Conservation (phyloP, 2,113 vertebrate genomes). For the Aspiorhynchus laticeps region DNA sequence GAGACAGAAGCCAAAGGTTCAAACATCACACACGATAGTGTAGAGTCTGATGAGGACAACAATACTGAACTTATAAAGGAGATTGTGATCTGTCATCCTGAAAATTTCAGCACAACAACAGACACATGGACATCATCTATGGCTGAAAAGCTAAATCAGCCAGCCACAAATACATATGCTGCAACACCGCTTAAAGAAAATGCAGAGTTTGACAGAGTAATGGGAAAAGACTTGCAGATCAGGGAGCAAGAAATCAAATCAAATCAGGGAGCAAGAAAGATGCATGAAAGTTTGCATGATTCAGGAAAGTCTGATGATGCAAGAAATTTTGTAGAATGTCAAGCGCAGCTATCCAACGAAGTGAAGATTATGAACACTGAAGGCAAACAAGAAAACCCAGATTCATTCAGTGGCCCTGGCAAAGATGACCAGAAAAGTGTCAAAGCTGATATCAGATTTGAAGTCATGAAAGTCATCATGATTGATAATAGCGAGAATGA, state of each 20-base stretch:
- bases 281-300: neutral
- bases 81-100: constrained; percentile 48
- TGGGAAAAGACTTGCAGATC: constrained; percentile 47
- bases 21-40: constrained; percentile 63
- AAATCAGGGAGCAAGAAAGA: constrained; percentile 42
- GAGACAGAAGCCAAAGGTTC: constrained; percentile 65
- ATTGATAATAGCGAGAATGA: constrained; percentile 45
- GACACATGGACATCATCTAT: constrained; percentile 29
- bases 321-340: too few relatives aligned
- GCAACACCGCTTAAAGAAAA: constrained; percentile 50
- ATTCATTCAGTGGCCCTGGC: constrained; percentile 67
- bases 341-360: constrained; percentile 53
- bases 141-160: constrained; percentile 34
- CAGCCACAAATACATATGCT: constrained; percentile 14
- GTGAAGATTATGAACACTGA: constrained; percentile 47
- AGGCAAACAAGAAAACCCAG: constrained; percentile 49
- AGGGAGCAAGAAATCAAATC: constrained; percentile 29
- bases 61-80: constrained; percentile 56
- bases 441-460: constrained; percentile 52
- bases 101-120: neutral
- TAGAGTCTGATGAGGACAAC: constrained; percentile 65
- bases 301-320: constrained; percentile 2
- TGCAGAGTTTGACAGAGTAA: constrained; percentile 51
- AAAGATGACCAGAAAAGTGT: constrained; percentile 59
- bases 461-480: constrained; percentile 53